Evolutionary conservation across 2,113 vertebrate species (phyloP), one percentile per base, ranked within the genome.

Genomic region (Phoxinus phoxinus): DNA sequence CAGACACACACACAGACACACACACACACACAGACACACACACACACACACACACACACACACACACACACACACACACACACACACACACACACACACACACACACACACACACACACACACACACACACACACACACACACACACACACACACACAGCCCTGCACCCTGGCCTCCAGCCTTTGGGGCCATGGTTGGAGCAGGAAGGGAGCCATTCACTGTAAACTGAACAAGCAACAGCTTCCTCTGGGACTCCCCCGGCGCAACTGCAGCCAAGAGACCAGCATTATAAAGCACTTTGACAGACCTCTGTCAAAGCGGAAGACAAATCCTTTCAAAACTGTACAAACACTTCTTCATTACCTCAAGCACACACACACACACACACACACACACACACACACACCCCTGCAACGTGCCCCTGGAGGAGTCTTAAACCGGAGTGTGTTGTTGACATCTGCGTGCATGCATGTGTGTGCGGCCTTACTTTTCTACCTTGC

Each of bases 161-260:
- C 30, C 86, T 95, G 93, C 67, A 81, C 87, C 90, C 90, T 88
- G 90, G 90, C 93, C 89, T 84, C 86, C 89, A 94, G 95, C 94
- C 92, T 84, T 88, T 84, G 87, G 90, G 94, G 94, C 93, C 94
- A 85, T 78, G 76, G 81, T 81, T 69, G 51, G 73, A 86, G 94
- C 95, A 96, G 96, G 96, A 97, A 97, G 95, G 93, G 93, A 93
- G 94, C 92, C 93, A 96, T 96, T 95, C 94, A 94, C 93, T 93
- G 91, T 93, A 93, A 93, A 94, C 91, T 94, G 93, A 95, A 94
- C 91, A 92, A 92, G 91, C 91, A 91, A 93, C 90, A 86, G 91
- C 94, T 96, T 96, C 95, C 94, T 95, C 87, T 92, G 94, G 94
- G 95, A 93, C 91, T 93, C 92, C 93, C 93, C 89, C 78, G 88